A percentile compares a stretch with the other conserved stretches of the same genome.
phyloP scores from a whole-genome alignment of 2,113 vertebrate genomes.

The Caretta caretta region DNA sequence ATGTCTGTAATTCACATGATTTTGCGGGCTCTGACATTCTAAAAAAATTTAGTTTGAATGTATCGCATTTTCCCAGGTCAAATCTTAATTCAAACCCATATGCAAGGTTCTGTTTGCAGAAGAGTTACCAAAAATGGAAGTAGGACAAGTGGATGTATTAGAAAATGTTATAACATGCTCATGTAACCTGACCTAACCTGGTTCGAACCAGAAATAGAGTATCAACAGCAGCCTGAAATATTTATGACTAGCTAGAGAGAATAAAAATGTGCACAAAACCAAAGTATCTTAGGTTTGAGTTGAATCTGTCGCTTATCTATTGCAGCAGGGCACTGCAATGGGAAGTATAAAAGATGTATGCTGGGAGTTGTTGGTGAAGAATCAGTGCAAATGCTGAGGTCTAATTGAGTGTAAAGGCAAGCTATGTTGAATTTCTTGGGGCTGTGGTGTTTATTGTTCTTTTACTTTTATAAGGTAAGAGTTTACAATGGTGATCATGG shows the following conservation, averaged over 20 bases:
- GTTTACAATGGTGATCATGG: background rate
- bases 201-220: background rate
- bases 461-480: background rate
- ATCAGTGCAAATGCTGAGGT: background rate
- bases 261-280: background rate
- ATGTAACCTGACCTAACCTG: background rate
- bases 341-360: background rate
- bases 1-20: background rate
- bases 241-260: background rate
- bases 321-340: background rate
- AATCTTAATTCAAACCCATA: background rate
- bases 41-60: background rate
- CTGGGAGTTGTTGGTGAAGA: background rate
- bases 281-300: background rate
- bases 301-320: background rate
- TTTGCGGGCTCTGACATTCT: background rate
- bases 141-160: background rate
- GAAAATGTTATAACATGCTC: background rate
- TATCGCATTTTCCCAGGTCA: background rate
- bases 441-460: background rate
- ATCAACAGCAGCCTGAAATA: background rate
- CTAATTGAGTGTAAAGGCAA: background rate
- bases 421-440: background rate
- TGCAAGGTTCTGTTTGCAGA: background rate
- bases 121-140: background rate